Base-by-base conservation (phyloP, 1,140 invertebrate species). In the Sycobia sp. region DNA sequence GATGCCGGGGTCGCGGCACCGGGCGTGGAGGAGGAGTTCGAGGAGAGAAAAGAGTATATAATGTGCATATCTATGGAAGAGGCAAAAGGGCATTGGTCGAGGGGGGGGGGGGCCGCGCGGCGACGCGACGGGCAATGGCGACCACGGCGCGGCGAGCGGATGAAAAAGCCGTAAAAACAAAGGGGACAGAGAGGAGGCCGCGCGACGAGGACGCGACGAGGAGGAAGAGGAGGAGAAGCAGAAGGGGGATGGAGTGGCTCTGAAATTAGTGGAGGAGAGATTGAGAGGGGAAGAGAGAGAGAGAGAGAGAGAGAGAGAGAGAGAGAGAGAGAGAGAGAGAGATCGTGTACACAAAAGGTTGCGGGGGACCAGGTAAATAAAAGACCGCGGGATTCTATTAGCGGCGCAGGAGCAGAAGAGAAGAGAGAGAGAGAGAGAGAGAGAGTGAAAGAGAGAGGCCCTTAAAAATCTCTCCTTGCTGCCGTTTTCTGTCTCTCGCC, bases 301-400 rank as follows among this genome's bases (percentile, higher is more conserved):
- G 16, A 44, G 43, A 47, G 20, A 25, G 23, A 47, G 23, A 13
- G 7, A 27, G 39, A 43, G 39, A 43, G 39, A 43, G 44, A 47
- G 20, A 10, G 44, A 47, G 44, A 50, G n/a, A n/a, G n/a, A n/a
- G n/a, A n/a, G n/a, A n/a, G n/a, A n/a, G n/a, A n/a, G n/a, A n/a
- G n/a, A n/a, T n/a, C n/a, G n/a, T n/a, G n/a, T 16, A 43, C 27
- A 56, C 53, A 56, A 56, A 56, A 27, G 38, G 60, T 50, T 55
- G 70, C 56, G 63, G 60, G 70, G 65, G 53, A 70, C 36, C 67
- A 46, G 62, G 71, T 67, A 75, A 76, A 76, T 72, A 71, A 76
- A 76, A 70, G 67, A 60, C 51, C 62, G 62, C 63, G 70, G 34
- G 65, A 75, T 77, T 76, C 76, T 77, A 76, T 76, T 76, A 76